Evolutionary conservation across 30 jellyfish, hydroid and myxozoan genomes (phyloP).

Genomic region (Chrysaora quinquecirrha): DNA sequence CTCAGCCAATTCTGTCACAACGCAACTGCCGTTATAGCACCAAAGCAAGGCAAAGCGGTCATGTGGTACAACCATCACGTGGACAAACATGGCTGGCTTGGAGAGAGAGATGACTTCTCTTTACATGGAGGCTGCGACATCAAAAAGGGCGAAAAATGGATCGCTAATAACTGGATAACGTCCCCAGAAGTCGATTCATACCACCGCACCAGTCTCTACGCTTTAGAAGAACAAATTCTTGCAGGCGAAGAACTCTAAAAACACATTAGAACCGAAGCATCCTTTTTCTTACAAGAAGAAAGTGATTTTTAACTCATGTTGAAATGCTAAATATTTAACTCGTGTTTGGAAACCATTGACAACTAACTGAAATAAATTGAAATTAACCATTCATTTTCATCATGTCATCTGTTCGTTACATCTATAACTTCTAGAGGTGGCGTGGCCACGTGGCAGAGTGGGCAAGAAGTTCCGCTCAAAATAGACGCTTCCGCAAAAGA

Average conservation of each 20-base stretch:
- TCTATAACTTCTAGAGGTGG: too few species aligned
- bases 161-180: constrained; percentile 94
- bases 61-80: constrained; percentile 98
- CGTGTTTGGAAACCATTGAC: too few species aligned
- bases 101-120: constrained; percentile 77
- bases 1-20: constrained; percentile 94
- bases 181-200: constrained; percentile 95
- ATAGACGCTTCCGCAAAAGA: too few species aligned
- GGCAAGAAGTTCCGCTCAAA: too few species aligned
- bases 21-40: constrained; percentile 83
- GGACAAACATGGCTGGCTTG: constrained; percentile 95
- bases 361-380: too few species aligned
- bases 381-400: too few species aligned
- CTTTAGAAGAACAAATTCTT: constrained; percentile 63
- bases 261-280: not conserved
- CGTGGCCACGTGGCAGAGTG: too few species aligned
- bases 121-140: constrained; percentile 99
- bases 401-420: too few species aligned
- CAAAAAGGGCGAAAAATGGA: constrained; percentile 93
- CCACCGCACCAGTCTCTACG: constrained; percentile 88
- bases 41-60: constrained; percentile 97
- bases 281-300: too few species aligned
- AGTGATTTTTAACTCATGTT: too few species aligned
- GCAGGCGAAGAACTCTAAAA: constrained; percentile 50
- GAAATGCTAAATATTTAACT: too few species aligned